A percentile compares a stretch with the other conserved stretches of the same genome.
phyloP scores from a whole-genome alignment of 2,113 vertebrate species.

The Thermophis baileyi region DNA sequence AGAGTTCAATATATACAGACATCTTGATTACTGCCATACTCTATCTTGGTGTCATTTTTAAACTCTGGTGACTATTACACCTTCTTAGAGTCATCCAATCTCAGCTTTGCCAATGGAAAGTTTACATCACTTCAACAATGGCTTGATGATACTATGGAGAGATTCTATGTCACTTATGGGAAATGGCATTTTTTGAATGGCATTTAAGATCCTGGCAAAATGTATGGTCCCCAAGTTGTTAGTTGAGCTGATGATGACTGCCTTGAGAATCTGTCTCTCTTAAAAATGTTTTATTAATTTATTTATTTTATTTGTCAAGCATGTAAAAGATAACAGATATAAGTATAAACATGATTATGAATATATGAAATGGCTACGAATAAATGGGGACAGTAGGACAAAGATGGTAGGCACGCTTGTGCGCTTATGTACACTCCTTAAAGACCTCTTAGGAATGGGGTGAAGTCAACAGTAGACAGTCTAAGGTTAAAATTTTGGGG shows the following conservation, averaged over 20 bases:
- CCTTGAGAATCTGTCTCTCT: neutral
- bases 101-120: neutral
- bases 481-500: too few relatives aligned
- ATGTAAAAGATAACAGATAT: too few relatives aligned
- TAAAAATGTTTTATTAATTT: neutral
- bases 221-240: neutral
- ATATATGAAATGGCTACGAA: too few relatives aligned
- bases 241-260: neutral
- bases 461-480: too few relatives aligned
- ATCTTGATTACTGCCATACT: neutral
- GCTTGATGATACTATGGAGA: neutral
- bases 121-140: neutral
- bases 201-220: neutral
- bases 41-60: neutral
- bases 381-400: too few relatives aligned
- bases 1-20: neutral
- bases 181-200: neutral
- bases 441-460: too few relatives aligned
- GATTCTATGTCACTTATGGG: neutral
- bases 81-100: neutral
- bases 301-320: too few relatives aligned
- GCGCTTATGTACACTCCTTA: too few relatives aligned
- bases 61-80: neutral
- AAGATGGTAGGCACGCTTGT: too few relatives aligned
- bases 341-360: too few relatives aligned